Conservation (phyloP, 2,888 invertebrate genomes). For the Branchellion lobata region DNA sequence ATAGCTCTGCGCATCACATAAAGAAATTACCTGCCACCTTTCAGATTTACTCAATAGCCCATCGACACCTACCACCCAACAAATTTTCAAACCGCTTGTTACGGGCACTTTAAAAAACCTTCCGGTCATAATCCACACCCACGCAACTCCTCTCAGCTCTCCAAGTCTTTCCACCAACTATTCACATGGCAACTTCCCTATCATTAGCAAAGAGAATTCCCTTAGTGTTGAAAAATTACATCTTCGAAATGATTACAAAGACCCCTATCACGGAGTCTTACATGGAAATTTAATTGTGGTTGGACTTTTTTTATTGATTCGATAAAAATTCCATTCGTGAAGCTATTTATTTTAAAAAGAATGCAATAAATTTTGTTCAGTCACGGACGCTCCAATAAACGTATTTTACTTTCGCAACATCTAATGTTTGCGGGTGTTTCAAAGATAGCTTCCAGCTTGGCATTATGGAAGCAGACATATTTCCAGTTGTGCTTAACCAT, state of each 20-base stretch:
- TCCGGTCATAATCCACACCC: constrained; percentile 89
- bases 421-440: too few relatives aligned
- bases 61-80: constrained; percentile 51
- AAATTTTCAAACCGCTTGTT: constrained; percentile 27
- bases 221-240: constrained; percentile 13
- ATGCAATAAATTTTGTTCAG: too few relatives aligned
- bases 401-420: too few relatives aligned
- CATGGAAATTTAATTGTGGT: not conserved
- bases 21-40: too few relatives aligned
- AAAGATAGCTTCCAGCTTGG: too few relatives aligned
- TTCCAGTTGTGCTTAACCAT: too few relatives aligned
- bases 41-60: not conserved
- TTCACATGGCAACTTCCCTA: constrained; percentile 17
- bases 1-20: constrained; percentile 59
- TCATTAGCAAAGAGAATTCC: constrained; percentile 8
- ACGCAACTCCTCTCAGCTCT: constrained; percentile 77
- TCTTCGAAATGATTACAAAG: not conserved
- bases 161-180: constrained; percentile 70
- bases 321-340: too few relatives aligned
- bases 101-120: constrained; percentile 51
- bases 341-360: too few relatives aligned
- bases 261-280: not conserved
- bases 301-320: too few relatives aligned
- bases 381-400: too few relatives aligned
- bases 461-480: too few relatives aligned